Conservation (phyloP, 1,140 invertebrate genomes). For the Trialeurodes vaporariorum region DNA sequence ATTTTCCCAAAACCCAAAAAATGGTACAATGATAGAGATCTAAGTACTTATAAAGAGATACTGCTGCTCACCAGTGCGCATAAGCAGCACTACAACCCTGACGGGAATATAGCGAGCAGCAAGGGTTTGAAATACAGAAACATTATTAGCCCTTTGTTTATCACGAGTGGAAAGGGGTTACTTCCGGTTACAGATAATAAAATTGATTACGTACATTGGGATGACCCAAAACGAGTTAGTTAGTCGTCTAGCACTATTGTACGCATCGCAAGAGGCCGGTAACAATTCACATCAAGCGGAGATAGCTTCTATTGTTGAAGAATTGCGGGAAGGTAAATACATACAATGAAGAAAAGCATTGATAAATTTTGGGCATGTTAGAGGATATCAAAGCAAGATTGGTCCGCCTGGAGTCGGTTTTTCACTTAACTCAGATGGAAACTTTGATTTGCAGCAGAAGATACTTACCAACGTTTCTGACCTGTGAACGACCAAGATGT, state of each 20-base stretch:
- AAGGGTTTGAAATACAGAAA: neutral
- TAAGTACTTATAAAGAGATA: neutral
- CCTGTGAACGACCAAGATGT: neutral
- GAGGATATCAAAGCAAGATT: neutral
- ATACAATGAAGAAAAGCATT: conserved; percentile 12
- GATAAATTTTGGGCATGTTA: neutral
- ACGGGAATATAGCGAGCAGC: neutral
- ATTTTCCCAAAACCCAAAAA: neutral
- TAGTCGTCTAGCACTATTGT: neutral
- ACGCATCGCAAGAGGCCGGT: neutral
- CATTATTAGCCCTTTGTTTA: neutral
- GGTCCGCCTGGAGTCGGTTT: neutral
- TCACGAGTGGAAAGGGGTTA: neutral
- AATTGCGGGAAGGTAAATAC: conserved; percentile 9
- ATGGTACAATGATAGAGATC: neutral
- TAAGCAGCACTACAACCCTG: too few relatives aligned
- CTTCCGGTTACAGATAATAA: neutral
- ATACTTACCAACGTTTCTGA: neutral
- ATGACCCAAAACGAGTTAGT: neutral
- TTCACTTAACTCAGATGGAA: neutral
- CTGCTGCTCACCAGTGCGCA: neutral
- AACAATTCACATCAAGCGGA: neutral
- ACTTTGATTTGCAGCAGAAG: neutral
- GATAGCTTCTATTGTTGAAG: neutral
- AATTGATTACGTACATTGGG: neutral